phyloP scores from a whole-genome alignment of 2,797 vertebrate genomes.

The Hemitrygon akajei region DNA sequence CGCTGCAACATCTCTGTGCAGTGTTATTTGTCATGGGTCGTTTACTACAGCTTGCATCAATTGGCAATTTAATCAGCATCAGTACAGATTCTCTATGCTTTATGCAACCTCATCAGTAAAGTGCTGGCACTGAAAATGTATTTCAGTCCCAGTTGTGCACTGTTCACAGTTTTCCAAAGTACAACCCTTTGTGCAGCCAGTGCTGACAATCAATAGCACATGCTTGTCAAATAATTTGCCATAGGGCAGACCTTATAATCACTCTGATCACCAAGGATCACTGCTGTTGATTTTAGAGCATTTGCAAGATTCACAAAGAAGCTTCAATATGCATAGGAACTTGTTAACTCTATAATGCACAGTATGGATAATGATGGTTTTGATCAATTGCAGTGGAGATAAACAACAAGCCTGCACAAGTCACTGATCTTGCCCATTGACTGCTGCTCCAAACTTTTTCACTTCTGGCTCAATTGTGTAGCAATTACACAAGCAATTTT shows the following conservation, averaged over 20 bases:
- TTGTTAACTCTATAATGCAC: background rate
- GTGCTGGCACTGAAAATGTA: background rate
- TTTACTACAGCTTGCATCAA: background rate
- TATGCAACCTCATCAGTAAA: background rate
- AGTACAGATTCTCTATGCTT: background rate
- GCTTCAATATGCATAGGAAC: background rate
- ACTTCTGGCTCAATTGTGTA: background rate
- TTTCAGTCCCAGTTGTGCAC: background rate
- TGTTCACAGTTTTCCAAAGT: background rate
- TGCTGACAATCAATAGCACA: background rate
- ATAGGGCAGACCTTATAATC: background rate
- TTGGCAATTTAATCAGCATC: constrained; percentile 1
- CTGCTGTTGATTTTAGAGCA: background rate
- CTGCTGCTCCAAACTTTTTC: background rate
- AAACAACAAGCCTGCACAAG: background rate
- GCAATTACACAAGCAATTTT: background rate
- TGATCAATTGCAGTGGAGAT: background rate
- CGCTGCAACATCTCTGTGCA: too few species aligned
- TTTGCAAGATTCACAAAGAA: background rate
- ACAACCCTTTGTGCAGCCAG: background rate
- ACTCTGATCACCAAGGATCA: background rate
- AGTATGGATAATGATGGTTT: background rate
- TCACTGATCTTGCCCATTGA: background rate
- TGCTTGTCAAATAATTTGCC: background rate
- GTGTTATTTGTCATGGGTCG: background rate